Evolutionary conservation across 2,797 vertebrate genomes (phyloP).

Genomic region (Muscicapa striata): DNA sequence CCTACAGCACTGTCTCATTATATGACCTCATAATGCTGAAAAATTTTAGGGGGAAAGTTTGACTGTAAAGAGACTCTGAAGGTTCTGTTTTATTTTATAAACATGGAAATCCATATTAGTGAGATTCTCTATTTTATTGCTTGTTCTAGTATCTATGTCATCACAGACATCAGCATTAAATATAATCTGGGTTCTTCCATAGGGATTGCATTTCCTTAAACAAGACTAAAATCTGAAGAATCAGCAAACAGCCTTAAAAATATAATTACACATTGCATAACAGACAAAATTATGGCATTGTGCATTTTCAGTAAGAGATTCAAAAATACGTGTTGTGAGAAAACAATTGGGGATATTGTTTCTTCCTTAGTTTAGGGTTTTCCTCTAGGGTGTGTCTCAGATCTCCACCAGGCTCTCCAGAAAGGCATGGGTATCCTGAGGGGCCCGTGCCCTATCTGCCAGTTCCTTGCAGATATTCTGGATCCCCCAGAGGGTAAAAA

Average conservation of each 20-base stretch:
- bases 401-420: constrained; percentile 2
- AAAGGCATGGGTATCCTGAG: constrained; percentile 16
- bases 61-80: neutral
- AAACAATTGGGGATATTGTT: neutral
- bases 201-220: neutral
- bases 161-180: neutral
- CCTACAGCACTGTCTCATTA: neutral
- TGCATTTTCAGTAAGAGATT: neutral
- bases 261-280: neutral
- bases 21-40: neutral
- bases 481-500: neutral
- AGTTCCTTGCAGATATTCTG: neutral
- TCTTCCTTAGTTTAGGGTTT: neutral
- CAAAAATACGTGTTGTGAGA: neutral
- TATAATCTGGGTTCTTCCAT: neutral
- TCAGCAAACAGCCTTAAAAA: neutral
- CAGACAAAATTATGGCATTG: neutral
- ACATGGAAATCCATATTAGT: neutral
- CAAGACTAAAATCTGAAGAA: neutral
- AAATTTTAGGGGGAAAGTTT: neutral
- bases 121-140: neutral
- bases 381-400: neutral
- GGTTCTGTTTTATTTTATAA: neutral
- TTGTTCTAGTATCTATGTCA: neutral
- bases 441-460: neutral